Evolutionary conservation across 2,888 invertebrate genomes (phyloP).

Genomic region (Epirrita christyi): DNA sequence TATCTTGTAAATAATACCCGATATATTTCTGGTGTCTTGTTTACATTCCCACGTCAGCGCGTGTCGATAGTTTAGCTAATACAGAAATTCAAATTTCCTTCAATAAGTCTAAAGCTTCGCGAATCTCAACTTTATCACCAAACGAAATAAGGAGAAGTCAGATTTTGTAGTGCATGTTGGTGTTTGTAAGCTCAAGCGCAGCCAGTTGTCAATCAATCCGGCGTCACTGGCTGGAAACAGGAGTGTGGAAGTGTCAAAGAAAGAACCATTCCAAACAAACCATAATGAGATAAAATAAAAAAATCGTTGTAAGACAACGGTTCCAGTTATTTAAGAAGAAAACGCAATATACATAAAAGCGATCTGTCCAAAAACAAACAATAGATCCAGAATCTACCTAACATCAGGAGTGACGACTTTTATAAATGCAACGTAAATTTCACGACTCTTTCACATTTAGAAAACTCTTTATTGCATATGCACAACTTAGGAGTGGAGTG

Average conservation of each 20-base stretch:
- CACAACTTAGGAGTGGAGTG: too few species aligned
- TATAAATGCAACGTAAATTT: background rate
- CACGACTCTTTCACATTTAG: too few species aligned
- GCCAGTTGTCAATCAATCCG: slow-evolving; percentile 66
- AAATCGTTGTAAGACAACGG: slow-evolving; percentile 16
- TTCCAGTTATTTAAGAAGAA: slow-evolving; percentile 20
- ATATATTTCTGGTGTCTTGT: slow-evolving; percentile 62
- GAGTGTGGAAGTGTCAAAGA: slow-evolving; percentile 50
- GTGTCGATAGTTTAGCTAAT: slow-evolving; percentile 62
- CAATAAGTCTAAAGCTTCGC: slow-evolving; percentile 27
- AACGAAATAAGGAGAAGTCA: slow-evolving; percentile 27
- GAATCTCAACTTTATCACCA: slow-evolving; percentile 45
- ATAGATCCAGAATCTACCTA: too few species aligned
- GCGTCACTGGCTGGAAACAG: slow-evolving; percentile 51
- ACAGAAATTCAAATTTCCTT: slow-evolving; percentile 43
- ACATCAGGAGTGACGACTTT: background rate
- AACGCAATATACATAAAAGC: slow-evolving; percentile 8
- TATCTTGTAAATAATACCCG: slow-evolving; percentile 54
- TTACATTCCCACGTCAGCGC: slow-evolving; percentile 78
- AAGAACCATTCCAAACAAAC: slow-evolving; percentile 35
- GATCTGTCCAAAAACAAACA: background rate
- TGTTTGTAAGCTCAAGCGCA: slow-evolving; percentile 41
- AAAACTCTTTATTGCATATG: too few species aligned
- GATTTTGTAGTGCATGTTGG: slow-evolving; percentile 25
- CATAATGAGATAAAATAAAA: slow-evolving; percentile 32